Conservation (phyloP, 2,113 vertebrate species). For the Plecotus auritus region DNA sequence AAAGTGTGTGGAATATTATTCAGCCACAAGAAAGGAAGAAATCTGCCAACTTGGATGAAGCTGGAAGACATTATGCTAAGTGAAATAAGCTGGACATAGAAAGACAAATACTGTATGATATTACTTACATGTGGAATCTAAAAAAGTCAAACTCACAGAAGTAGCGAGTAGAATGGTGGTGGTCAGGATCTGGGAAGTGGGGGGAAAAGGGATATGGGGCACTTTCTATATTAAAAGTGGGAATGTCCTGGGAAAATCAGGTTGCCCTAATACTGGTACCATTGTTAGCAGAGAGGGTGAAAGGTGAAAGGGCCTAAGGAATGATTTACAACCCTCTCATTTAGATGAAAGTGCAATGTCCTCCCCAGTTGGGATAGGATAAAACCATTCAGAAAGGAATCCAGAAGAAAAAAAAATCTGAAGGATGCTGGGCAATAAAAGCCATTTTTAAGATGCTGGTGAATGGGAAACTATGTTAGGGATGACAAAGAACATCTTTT, state of each 20-base stretch:
- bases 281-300: not conserved
- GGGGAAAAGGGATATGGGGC: not conserved
- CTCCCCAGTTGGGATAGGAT: not conserved
- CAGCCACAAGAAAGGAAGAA: not conserved
- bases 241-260: not conserved
- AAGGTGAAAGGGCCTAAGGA: not conserved
- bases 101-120: not conserved
- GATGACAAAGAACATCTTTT: slow-evolving; percentile 8
- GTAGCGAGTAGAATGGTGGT: not conserved
- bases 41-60: not conserved
- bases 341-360: slow-evolving; percentile 8
- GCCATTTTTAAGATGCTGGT: not conserved
- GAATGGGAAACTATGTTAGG: not conserved
- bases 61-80: not conserved
- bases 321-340: not conserved
- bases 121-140: not conserved
- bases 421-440: not conserved
- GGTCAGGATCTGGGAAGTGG: not conserved
- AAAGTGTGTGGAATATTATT: not conserved
- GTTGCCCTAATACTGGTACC: slow-evolving; percentile 9
- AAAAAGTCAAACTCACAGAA: not conserved
- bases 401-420: not conserved
- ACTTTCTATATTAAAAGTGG: slow-evolving; percentile 14
- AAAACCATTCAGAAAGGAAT: slow-evolving; percentile 29
- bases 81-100: not conserved